Evolutionary conservation across 64 coral and sea anemone genomes (phyloP), one percentile per base, ranked within the genome.

Genomic region (Anthopleura sola): DNA sequence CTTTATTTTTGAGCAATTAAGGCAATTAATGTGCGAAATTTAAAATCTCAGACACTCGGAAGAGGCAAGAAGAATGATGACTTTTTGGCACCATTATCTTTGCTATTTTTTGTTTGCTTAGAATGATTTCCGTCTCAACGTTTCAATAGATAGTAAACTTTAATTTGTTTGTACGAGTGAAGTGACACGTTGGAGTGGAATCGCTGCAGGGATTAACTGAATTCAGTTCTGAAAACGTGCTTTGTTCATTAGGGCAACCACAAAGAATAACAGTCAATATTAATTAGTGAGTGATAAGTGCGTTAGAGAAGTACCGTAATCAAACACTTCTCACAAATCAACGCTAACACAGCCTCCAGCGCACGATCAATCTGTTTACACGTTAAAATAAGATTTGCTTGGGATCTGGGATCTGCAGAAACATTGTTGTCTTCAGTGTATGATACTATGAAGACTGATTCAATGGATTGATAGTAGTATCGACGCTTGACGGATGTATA

Each of bases 201-300:
- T 71, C 66, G 66, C 66, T 34, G 26, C 66, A 71, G 24, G 66
- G 66, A 71, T 71, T 71, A 71, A 34, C 28, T 71, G 66, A 29
- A 71, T 32, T 71, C 66, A 71, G 66, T 32, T 71, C 14, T 34
- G 28, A 71, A 29, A 34, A 71, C 66, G 66, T 71, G 66, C 29
- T 15, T 33, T 32, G n/a, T 32, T 71, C 28, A 71, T 29, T 15
- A 71, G 10, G 4, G 26, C n/a, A 9, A 62, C 58, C 58, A 62
- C 58, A 71, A 34, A 15, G n/a, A 32, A 32, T 16, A 32, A 32
- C 24, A 34, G 58, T 62, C 58, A 62, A 62, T 53, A 26, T 62
- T 26, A 71, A 31, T 71, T 71, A 71, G 34, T 71, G 66, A 71
- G 66, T 71, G 66, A 71, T 71, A 71, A 71, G n/a, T 71, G 26